Evolutionary conservation across 1,140 invertebrate genomes (phyloP), one percentile per base, ranked within the genome.

Genomic region (Drosophila orosa): DNA sequence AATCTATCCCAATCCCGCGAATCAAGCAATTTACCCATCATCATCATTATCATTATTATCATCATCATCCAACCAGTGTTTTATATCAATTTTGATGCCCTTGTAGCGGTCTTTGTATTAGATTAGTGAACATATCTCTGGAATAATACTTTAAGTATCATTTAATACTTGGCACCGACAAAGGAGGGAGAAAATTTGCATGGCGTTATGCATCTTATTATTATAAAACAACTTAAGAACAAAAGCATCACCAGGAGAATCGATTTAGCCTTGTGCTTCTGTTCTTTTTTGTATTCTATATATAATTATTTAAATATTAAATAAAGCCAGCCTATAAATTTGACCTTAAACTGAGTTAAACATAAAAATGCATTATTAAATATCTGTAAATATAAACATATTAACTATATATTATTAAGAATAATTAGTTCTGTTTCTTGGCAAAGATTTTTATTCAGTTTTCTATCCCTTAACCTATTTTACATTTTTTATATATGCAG

Each of bases 21-120:
- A 77, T 77, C 74, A 76, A 42, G 74, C 74, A 69, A 77, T 68
- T 69, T 77, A 77, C 40, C 45, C 57, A 77, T 62, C 44, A 57
- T 44, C 40, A 68, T 55, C 17, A 63, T 37, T n/a, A 74, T 57
- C 29, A 42, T 48, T 48, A 68, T 55, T 13, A 56, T 37, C 24
- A 74, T 57, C 39, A 59, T 55, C 31, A n/a, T 62, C 6, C n/a
- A 55, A 48, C 17, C 19, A 35, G 48, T 73, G 68, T 61, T 73
- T 74, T 73, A 57, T 63, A 67, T 74, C 54, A 76, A 69, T 57
- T 54, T 68, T 71, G 66, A 47, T 71, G 66, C 52, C 68, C 68
- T 71, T 58, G 65, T 17, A 48, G 13, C 10, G 19, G 22, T 5
- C 2, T 33, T 5, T 50, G 3, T 31, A 17, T 48, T 48, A 19